Evolutionary conservation across 2,797 vertebrate species (phyloP), one percentile per base, ranked within the genome.

Genomic region (Tachyglossus aculeatus): DNA sequence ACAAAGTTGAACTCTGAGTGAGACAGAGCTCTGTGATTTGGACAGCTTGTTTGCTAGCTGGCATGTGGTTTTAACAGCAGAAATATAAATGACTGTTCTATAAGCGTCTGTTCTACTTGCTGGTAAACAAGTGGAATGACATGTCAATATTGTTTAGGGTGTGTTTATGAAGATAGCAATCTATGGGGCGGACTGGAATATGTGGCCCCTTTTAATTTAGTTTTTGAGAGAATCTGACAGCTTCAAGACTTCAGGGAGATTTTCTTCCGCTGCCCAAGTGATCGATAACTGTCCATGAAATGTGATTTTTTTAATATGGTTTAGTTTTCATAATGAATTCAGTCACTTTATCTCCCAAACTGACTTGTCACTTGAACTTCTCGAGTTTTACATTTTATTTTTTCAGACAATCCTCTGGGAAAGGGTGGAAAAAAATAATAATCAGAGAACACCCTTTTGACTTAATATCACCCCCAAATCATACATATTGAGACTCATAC

Each of bases 151-250:
- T 14, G 16, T 71, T 81, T 74, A 32, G 21, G 50, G 19, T 9
- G 12, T 10, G 24, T 64, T 67, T 66, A 43, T 74, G 36, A 59
- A 67, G 65, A 45, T 19, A 37, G 25, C 27, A 16, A 37, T 58
- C n/a, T 18, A 25, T 31, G 16, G 5, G 32, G 39, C 29, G 69
- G 18, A 14, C 18, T 62, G 41, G 9, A 58, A 53, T 12, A 14
- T 34, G n/a, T 5, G 11, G 13, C 69, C 22, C 54, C 76, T 6
- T 14, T 71, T 52, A 70, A 61, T 25, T 52, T 44, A 36, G 61
- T 68, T 19, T 77, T 80, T 50, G 67, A 74, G 82, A 63, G 11
- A 63, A 22, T 3, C 0, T 14, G 50, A 45, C 21, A 80, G n/a
- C 41, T 43, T 64, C 36, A 67, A 37, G 14, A 57, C 25, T 65